Evolutionary conservation across 2,888 invertebrate genomes (phyloP).

Genomic region (Hermaeophaga mercurialis): DNA sequence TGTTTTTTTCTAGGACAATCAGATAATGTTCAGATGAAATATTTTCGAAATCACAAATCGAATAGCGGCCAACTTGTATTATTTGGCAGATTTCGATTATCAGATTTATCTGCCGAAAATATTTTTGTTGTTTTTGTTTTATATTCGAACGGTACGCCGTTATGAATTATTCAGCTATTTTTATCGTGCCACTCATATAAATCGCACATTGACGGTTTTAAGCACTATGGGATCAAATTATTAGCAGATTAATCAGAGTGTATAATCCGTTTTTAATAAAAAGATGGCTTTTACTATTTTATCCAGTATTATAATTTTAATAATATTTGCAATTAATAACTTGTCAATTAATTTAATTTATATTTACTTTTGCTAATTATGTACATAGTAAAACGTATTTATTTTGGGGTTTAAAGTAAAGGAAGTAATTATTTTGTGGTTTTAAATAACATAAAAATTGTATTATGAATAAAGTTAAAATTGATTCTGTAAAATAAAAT

Average conservation of each 20-base stretch:
- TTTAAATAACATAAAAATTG: too few species aligned
- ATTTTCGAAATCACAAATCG: background rate
- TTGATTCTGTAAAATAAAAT: too few species aligned
- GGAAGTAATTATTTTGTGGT: too few species aligned
- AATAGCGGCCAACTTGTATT: background rate
- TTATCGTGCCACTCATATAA: background rate
- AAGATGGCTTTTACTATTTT: background rate
- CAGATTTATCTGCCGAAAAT: too few species aligned
- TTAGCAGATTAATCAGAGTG: background rate
- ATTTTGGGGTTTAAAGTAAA: too few species aligned
- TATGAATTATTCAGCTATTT: constrained; percentile 6
- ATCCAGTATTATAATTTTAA: too few species aligned
- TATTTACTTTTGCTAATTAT: too few species aligned
- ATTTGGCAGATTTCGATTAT: background rate
- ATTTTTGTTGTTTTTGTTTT: constrained; percentile 1
- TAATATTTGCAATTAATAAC: too few species aligned
- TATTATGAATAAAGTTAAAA: too few species aligned
- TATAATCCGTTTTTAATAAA: background rate
- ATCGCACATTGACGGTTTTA: background rate
- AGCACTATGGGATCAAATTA: background rate
- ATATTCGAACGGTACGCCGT: background rate
- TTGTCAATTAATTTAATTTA: too few species aligned
- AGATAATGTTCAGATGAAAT: background rate
- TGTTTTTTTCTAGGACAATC: too few species aligned
- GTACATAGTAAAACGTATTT: too few species aligned